A percentile compares a stretch with the other conserved stretches of the same genome.
Evolutionary conservation across 2,797 vertebrate species (phyloP).

Genomic region (Danio aesculapii): DNA sequence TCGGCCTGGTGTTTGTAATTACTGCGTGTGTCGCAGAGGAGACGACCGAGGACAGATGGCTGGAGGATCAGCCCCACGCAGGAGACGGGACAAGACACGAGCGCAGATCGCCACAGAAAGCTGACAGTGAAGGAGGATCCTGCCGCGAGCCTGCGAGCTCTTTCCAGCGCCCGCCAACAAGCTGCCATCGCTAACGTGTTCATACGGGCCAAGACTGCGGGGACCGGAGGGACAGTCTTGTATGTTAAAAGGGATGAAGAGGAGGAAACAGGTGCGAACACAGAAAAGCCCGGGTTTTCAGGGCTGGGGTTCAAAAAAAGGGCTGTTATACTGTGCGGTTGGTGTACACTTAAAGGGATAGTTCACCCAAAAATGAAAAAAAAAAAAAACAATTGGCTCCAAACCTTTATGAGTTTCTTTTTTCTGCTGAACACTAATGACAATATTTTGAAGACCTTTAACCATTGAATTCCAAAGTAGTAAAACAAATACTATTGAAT

Average conservation of each 20-base stretch:
- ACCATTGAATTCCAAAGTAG: too few relatives aligned
- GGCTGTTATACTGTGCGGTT: not conserved
- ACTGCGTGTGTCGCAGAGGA: constrained; percentile 67
- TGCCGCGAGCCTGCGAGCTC: constrained; percentile 66
- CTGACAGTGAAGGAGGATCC: constrained; percentile 74
- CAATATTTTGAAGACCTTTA: too few relatives aligned
- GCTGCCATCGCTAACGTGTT: constrained; percentile 67
- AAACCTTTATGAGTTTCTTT: too few relatives aligned
- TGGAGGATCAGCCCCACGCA: constrained; percentile 69
- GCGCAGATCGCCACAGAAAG: constrained; percentile 72
- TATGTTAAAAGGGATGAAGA: constrained; percentile 44
- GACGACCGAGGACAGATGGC: constrained; percentile 77
- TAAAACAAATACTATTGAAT: too few relatives aligned
- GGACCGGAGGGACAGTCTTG: constrained; percentile 39
- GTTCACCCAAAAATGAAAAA: too few relatives aligned
- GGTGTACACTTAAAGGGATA: not conserved
- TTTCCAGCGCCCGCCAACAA: constrained; percentile 70
- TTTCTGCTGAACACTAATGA: too few relatives aligned
- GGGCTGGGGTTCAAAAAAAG: constrained; percentile 26
- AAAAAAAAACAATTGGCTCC: too few relatives aligned
- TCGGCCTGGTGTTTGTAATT: constrained; percentile 70
- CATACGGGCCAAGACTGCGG: constrained; percentile 60
- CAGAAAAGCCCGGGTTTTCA: constrained; percentile 10
- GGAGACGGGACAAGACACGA: constrained; percentile 70
- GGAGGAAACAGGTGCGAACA: constrained; percentile 47